phyloP scores from a whole-genome alignment of 2,888 invertebrate genomes.

The Steinernema carpocapsae region DNA sequence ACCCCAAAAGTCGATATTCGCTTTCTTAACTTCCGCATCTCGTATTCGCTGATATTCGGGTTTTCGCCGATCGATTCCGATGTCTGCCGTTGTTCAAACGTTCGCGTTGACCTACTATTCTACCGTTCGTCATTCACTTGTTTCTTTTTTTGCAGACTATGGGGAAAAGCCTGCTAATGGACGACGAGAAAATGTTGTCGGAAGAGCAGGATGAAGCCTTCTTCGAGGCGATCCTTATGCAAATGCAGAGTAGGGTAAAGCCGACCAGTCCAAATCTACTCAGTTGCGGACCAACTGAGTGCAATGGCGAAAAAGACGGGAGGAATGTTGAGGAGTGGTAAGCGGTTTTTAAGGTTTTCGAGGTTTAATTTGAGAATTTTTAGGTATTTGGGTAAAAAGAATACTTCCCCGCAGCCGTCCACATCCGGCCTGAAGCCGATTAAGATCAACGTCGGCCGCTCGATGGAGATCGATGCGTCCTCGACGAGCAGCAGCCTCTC shows the following conservation, averaged over 20 bases:
- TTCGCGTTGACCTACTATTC: background rate
- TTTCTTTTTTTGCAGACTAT: slow-evolving; percentile 5
- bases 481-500: slow-evolving; percentile 27
- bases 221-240: background rate
- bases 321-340: background rate
- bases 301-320: no score
- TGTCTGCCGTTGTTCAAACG: no score
- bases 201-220: slow-evolving; percentile 2
- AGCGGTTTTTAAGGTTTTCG: background rate
- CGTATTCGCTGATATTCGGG: no score
- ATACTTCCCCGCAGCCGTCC: background rate
- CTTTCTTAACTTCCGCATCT: no score
- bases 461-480: slow-evolving; percentile 20
- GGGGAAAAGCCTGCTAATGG: slow-evolving; percentile 29
- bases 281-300: no score
- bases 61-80: no score
- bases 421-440: slow-evolving; percentile 6
- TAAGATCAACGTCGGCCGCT: slow-evolving; percentile 18
- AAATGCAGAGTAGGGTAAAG: background rate
- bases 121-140: no score
- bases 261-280: no score
- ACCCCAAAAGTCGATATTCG: no score
- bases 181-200: slow-evolving; percentile 12
- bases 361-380: no score
- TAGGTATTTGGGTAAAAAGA: no score